Percentiles rank a stretch among this genome's conserved stretches.
Evolutionary conservation across 1,140 invertebrate species (phyloP).

Genomic region (Thaumatotibia leucotreta): DNA sequence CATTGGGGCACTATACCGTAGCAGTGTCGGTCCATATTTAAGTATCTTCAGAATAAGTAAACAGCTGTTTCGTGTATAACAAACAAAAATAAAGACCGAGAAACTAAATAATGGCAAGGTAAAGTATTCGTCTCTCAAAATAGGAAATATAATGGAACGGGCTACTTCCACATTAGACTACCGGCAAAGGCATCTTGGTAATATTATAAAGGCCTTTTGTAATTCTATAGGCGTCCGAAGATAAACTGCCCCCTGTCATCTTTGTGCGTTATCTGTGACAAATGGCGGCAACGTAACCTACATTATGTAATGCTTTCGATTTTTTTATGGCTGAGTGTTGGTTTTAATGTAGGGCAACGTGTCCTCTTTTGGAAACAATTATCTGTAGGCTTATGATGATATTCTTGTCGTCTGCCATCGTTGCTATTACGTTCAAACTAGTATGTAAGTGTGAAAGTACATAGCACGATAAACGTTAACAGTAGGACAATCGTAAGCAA

Average conservation of each 20-base stretch:
- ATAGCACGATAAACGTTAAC: too few relatives aligned
- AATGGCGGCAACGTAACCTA: background rate
- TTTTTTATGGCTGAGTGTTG: background rate
- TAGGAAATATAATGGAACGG: background rate
- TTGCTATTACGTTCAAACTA: too few relatives aligned
- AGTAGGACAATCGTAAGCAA: too few relatives aligned
- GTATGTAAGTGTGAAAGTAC: too few relatives aligned
- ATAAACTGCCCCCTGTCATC: constrained; percentile 9
- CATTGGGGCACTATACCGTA: background rate
- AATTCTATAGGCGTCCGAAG: background rate
- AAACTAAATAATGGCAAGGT: background rate
- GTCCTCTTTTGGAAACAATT: too few relatives aligned
- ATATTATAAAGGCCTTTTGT: constrained; percentile 2
- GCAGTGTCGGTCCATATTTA: too few relatives aligned
- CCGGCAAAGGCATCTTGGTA: background rate
- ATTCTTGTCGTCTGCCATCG: too few relatives aligned
- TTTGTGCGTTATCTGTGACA: constrained; percentile 10
- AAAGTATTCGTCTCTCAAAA: background rate
- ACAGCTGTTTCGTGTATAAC: background rate
- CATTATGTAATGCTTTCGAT: background rate
- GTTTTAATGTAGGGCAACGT: background rate
- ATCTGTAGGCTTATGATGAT: too few relatives aligned
- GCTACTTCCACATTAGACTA: background rate
- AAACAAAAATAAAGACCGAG: background rate
- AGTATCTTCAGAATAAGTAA: too few relatives aligned